Conservation (phyloP, 2,888 invertebrate genomes). For the Eupsilia transversa region DNA sequence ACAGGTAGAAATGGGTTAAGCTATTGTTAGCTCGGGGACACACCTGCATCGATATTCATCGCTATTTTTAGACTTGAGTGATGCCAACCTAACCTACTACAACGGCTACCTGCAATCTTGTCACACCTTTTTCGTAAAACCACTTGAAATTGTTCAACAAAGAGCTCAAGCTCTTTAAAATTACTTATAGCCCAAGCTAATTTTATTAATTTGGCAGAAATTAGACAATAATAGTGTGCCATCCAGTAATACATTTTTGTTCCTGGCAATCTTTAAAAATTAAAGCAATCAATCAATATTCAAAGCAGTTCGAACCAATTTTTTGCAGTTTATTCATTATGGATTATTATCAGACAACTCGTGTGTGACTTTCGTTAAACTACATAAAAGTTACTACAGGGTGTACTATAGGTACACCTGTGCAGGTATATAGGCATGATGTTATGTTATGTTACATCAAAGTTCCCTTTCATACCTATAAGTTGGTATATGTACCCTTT, state of each 20-base stretch:
- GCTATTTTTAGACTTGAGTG: slow-evolving; percentile 37
- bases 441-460: neutral
- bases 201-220: neutral
- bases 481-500: neutral
- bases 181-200: slow-evolving; percentile 1
- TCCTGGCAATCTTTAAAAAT: neutral
- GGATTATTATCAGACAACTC: neutral
- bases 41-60: slow-evolving; percentile 38
- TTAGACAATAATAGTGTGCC: neutral
- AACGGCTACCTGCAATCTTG: slow-evolving; percentile 1
- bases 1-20: slow-evolving; percentile 41
- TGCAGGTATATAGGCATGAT: neutral
- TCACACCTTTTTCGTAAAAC: slow-evolving; percentile 31
- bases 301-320: neutral
- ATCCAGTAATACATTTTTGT: neutral
- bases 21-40: slow-evolving; percentile 42
- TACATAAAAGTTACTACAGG: neutral
- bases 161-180: neutral
- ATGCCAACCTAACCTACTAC: slow-evolving; percentile 18
- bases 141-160: neutral
- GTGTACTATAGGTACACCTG: neutral
- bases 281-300: neutral
- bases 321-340: neutral
- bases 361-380: neutral
- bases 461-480: neutral